phyloP scores from a whole-genome alignment of 1,140 invertebrate species.

The Halictus rubicundus region DNA sequence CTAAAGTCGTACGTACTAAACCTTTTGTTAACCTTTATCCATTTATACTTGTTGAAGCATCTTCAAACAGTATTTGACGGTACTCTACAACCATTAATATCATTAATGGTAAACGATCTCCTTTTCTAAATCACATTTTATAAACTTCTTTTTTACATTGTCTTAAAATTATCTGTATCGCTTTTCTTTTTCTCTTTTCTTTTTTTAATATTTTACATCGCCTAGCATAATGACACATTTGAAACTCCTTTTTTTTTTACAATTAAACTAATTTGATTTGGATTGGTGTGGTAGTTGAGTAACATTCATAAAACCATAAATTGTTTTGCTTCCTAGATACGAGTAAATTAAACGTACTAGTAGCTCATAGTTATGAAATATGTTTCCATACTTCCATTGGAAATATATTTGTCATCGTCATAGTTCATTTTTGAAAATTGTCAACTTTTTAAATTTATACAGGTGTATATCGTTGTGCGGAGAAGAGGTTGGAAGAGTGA shows the following conservation, averaged over 20 bases:
- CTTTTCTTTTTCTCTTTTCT: background rate
- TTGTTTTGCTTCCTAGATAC: background rate
- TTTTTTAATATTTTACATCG: background rate
- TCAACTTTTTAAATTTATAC: background rate
- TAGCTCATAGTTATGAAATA: constrained; percentile 1
- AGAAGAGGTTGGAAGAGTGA: background rate
- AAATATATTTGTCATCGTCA: constrained; percentile 11
- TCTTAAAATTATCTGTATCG: background rate
- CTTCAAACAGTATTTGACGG: background rate
- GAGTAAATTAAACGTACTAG: background rate
- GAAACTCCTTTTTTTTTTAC: too few relatives aligned
- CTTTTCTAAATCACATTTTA: constrained; percentile 3
- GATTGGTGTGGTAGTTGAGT: background rate
- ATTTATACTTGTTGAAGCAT: background rate
- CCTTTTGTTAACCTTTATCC: constrained; percentile 26
- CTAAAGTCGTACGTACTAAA: constrained; percentile 95
- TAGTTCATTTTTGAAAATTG: background rate
- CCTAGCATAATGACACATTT: background rate
- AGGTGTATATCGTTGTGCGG: background rate
- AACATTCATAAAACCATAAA: background rate
- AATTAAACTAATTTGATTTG: background rate
- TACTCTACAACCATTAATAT: background rate
- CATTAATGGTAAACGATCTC: background rate
- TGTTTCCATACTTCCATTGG: constrained; percentile 12
- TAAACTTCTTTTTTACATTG: constrained; percentile 1